phyloP scores from a whole-genome alignment of 2,797 vertebrate genomes.

The Peromyscus nudipes region DNA sequence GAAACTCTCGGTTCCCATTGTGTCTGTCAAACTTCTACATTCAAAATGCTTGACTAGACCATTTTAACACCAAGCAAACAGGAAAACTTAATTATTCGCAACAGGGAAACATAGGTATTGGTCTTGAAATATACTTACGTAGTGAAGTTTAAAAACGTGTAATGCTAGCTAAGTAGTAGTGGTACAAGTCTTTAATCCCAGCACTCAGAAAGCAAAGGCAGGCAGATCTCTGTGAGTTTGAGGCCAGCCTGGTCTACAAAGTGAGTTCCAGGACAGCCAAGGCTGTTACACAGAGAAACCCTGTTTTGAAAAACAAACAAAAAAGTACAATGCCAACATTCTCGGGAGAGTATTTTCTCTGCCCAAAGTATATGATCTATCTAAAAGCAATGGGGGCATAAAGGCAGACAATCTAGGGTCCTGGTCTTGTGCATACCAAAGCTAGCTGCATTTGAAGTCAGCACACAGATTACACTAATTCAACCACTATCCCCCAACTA shows the following conservation, averaged over 20 bases:
- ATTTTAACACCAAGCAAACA: conserved; percentile 45
- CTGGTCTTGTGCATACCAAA: neutral
- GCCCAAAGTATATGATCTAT: neutral
- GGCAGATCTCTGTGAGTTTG: neutral
- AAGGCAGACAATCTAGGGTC: neutral
- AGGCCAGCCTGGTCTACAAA: neutral
- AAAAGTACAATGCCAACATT: neutral
- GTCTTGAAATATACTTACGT: conserved; percentile 18
- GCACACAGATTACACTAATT: neutral
- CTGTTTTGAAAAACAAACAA: neutral
- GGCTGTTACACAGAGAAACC: neutral
- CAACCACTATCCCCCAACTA: conserved; percentile 61
- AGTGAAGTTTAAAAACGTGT: neutral
- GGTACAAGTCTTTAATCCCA: neutral
- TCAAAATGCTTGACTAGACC: conserved; percentile 50
- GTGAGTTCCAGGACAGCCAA: neutral
- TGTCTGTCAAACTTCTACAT: conserved; percentile 49
- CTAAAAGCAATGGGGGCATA: neutral
- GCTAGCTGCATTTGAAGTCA: conserved; percentile 36
- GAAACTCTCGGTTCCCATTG: conserved; percentile 25
- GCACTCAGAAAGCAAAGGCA: neutral
- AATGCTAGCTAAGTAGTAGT: neutral
- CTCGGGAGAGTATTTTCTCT: conserved; percentile 45
- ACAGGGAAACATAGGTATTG: neutral
- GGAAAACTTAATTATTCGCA: conserved; percentile 33